These are phyloP conservation scores for Dendrolimus pini DNA, from an alignment of 2,888 invertebrate species.

Conservation along the genomic window DNA sequence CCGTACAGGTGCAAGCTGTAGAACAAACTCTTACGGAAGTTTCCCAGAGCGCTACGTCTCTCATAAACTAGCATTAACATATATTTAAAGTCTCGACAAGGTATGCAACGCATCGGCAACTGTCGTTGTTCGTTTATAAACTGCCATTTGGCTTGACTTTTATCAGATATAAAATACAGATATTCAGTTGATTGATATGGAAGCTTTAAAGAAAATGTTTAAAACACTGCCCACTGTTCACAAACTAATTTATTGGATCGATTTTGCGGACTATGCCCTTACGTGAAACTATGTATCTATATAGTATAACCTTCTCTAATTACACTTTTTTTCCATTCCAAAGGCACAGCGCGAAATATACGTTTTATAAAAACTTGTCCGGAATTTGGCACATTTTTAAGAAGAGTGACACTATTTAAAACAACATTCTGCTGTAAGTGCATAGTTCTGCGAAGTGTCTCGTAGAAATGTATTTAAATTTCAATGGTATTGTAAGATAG, in stretches of 20 bases:
- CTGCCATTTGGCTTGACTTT: no score
- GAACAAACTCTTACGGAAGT: no score
- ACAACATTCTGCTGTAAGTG: conserved; percentile 50
- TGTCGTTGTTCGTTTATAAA: no score
- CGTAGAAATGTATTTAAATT: conserved; percentile 8
- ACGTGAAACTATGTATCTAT: conserved; percentile 4
- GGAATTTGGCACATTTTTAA: conserved; percentile 70
- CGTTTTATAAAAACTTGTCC: conserved; percentile 66
- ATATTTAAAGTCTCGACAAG: no score
- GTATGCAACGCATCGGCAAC: no score
- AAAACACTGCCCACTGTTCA: conserved; percentile 52
- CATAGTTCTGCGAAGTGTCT: conserved; percentile 68
- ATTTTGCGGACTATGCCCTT: conserved; percentile 3
- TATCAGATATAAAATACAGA: no score
- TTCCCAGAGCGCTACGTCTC: no score
- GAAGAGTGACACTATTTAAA: conserved; percentile 37
- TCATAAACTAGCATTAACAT: no score
- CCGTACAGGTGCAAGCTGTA: no score
- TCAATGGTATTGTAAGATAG: not conserved
- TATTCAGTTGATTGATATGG: no score
- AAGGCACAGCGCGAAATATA: conserved; percentile 54
- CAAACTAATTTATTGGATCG: conserved; percentile 35
- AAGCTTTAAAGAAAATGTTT: no score
- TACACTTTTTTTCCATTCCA: conserved; percentile 22
- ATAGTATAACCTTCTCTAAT: conserved; percentile 3